Percentiles rank a stretch among this genome's conserved stretches.
Conservation (phyloP, 2,113 vertebrate species). For the Porphyrio hochstetteri region DNA sequence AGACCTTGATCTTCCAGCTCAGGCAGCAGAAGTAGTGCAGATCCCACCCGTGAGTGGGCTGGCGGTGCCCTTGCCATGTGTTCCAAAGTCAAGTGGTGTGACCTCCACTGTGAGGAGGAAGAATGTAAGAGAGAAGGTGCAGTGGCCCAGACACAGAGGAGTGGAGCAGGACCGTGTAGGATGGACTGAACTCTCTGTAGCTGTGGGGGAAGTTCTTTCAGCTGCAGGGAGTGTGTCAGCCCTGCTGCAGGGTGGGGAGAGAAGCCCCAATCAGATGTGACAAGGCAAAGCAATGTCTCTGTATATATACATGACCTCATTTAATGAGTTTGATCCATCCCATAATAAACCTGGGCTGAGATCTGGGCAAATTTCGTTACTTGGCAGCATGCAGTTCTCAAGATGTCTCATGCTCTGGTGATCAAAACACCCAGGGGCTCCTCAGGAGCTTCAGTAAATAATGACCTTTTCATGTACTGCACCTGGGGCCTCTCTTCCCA, state of each 20-base stretch:
- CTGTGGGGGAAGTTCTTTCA: neutral
- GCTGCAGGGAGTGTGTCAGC: neutral
- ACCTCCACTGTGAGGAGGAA: neutral
- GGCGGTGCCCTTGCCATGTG: accelerated
- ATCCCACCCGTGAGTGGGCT: neutral
- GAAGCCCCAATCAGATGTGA: neutral
- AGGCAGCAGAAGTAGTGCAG: neutral
- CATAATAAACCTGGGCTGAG: neutral
- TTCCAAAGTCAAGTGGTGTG: neutral
- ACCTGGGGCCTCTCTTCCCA: neutral
- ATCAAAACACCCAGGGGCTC: neutral
- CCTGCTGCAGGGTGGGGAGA: neutral
- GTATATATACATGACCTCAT: neutral
- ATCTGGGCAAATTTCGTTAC: neutral
- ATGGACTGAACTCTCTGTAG: neutral
- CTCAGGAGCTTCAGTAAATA: neutral
- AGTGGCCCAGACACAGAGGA: neutral
- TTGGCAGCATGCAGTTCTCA: neutral
- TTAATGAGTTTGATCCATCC: neutral
- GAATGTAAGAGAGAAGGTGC: neutral
- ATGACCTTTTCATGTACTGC: neutral
- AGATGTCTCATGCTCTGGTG: neutral
- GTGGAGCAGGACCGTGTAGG: neutral
- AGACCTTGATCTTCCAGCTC: neutral
- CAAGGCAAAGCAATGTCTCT: neutral